Base-by-base conservation (phyloP, 2,888 invertebrate species). In the Sabatieria punctata region DNA sequence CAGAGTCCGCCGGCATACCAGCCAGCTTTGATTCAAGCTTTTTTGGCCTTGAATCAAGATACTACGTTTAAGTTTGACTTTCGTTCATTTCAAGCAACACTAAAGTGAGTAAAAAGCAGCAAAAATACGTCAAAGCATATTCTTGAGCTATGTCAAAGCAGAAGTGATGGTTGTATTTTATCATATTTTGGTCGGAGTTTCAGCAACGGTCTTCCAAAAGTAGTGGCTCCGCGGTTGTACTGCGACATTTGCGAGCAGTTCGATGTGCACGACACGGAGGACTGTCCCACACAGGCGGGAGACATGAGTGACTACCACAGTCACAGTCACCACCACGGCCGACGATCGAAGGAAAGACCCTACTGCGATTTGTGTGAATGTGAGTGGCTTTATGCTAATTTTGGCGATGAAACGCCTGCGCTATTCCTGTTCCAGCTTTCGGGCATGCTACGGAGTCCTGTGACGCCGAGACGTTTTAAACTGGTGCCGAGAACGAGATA, bases 221-320 rank as follows among this genome's bases (percentile, higher is more conserved):
- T 50, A 27, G 46, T 55, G 21, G 77, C 85, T 2, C 85, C 85
- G 37, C 78, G 93, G 23, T 70, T 82, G 62, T 93, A 85, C 74
- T 95, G 93, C 74, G 93, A 95, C 74, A 93, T 91, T 60, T 95
- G 93, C 69, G 93, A 93, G 71, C 76, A 78, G 66, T 95, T 93
- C 71, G 93, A 95, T 71, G 73, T 79, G 47, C 95, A 95, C 66
- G 91, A 95, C 68, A 95, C 93, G 0, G 93, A 93, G 67, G 93
- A 95, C 65, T 95, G 93, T 65, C 89, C 91, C 13, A 47, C 27
- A 23, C 25, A 41, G 43, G 36, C 15, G 40, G 15, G 23, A 22
- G 4, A 46, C 21, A 40, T 22, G 59, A 59, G 30, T 13, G 26
- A 45, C 45, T 44, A 45, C 71, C 70, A 43, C 75, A 74, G 44